Evolutionary conservation across 2,888 invertebrate species (phyloP), one percentile per base, ranked within the genome.

Genomic region (Trichopoda pennipes): DNA sequence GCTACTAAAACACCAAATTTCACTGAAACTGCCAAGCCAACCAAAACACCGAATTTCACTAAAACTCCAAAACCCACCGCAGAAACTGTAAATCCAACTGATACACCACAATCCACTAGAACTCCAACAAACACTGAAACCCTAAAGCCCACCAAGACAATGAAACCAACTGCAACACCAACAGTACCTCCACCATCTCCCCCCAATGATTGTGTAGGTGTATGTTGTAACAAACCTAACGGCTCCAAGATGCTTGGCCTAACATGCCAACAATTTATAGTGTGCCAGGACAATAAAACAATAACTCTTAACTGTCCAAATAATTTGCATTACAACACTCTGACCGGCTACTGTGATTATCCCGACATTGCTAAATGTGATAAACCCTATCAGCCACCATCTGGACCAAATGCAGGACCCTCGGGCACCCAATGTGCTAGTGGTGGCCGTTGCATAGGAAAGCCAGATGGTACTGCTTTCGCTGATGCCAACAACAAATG

Each of bases 351-450:
- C 0, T 89, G 89, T 74, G 89, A 88, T 56, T 88, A 55, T 53
- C 89, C 89, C 4, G 61, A 84, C 8, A 80, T 84, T 19, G 89
- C 87, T 1, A 47, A 85, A 0, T 89, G 89, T 53, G 77, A 85
- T 3, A 86, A 86, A 82, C 86, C 85, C 12, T 84, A 85, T 53
- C 51, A 60, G 7, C 86, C 87, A 38, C 88, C 88, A 10, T 86
- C 86, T 42, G 88, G 88, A 4, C 89, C 88, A 17, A 84, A 84
- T 2, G 86, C 88, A 9, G 88, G 88, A 12, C 89, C 88, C 7
- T 88, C 89, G 0, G 89, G 89, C 32, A 87, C 87, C 2, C 79
- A 77, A 28, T 89, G 89, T 56, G 86, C 70, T 44, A 85, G 69
- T 47, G 70, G 84, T 9, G 88, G 87, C 9, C 77, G 78, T 10